Base-by-base conservation (phyloP, 2,113 vertebrate genomes). In the Cephalopholis sonnerati region DNA sequence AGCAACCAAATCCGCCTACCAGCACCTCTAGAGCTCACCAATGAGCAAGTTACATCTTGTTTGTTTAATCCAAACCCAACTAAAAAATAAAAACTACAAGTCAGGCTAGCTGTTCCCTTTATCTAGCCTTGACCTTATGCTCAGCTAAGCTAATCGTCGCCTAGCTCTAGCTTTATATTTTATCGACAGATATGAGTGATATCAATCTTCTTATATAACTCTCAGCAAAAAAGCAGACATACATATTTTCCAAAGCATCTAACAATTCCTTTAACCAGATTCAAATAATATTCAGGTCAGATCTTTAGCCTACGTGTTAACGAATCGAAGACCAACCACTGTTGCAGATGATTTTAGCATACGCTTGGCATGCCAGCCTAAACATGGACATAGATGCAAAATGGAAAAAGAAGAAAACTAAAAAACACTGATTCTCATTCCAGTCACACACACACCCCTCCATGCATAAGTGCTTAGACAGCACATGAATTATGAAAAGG, bases 401-500 rank as follows among this genome's bases (percentile, higher is more conserved):
- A 64, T 46, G 1, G 62, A 15, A 44, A 81, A 53, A 36, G 7
- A 20, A 20, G 1, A 44, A 61, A 65, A 22, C 2, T 3, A 22
- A 66, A 62, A 68, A 32, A 55, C 13, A 63, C 50, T 1, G 6
- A 81, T 85, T 89, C 16, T 66, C 84, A 91, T 92, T 91, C 80
- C 77, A 81, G 80, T 82, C 77, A 77, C 51, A 73, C 44, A 18
- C 41, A 44, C 27, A 57, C 57, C 2, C 48, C 20, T 51, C 67
- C 68, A 48, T 67, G 78, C 53, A 55, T 39, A 84, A 84, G 72
- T 66, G 82, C 89, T 85, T 54, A 76, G 80, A 82, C 61, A 67
- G 82, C 80, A 84, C 85, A 86, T 90, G 81, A 82, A 92, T 92
- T 86, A 91, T 91, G 79, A 89, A 91, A 64, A 84, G 22, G 70